Base-by-base conservation (phyloP, 2,113 vertebrate species). In the Copsychus sechellarum region DNA sequence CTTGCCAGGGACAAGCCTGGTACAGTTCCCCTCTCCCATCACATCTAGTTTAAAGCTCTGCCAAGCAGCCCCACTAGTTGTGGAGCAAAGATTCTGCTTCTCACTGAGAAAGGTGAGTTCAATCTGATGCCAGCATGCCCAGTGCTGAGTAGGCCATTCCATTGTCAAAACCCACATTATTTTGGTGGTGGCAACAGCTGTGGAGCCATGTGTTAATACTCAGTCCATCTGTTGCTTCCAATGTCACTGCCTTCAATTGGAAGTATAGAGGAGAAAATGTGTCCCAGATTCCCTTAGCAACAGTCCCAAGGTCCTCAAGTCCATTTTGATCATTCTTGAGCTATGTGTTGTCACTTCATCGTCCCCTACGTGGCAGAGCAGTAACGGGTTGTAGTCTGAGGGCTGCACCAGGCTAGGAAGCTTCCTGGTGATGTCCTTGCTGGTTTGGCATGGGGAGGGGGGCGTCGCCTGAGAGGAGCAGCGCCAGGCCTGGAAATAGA, bases 331-430 rank as follows among this genome's bases (percentile, higher is more conserved):
- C 10, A 12, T 83, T 18, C 34, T 48, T 34, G 15, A 31, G 28
- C 26, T 28, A 14, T 11, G 4, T 28, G 22, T 69, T 61, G 34
- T 18, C 22, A 9, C 26, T 36, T 70, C 26, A 42, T 69, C 0
- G 0, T 42, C 14, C 15, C 20, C 26, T 24, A 0, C 1, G 1
- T 54, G 54, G 21, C 56, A 36, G 40, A 62, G 16, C 14, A 62
- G 31, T 56, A 54, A 24, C 31, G 18, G 8, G 21, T 61, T 8
- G 38, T 18, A 60, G 28, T 15, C 25, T 54, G 29, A 42, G 31
- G 40, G 34, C 29, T 26, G 14, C 25, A 36, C 14, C 3, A 20
- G 48, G 31, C 47, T 36, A 8, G 38, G n/a, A 82, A 26, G 15
- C 14, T 61, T 42, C 31, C 21, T 71, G 29, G 29, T 34, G 31